A percentile compares a stretch with the other conserved stretches of the same genome.
Evolutionary conservation across 2,797 vertebrate genomes (phyloP).

Genomic region (Fistularia tabacaria): DNA sequence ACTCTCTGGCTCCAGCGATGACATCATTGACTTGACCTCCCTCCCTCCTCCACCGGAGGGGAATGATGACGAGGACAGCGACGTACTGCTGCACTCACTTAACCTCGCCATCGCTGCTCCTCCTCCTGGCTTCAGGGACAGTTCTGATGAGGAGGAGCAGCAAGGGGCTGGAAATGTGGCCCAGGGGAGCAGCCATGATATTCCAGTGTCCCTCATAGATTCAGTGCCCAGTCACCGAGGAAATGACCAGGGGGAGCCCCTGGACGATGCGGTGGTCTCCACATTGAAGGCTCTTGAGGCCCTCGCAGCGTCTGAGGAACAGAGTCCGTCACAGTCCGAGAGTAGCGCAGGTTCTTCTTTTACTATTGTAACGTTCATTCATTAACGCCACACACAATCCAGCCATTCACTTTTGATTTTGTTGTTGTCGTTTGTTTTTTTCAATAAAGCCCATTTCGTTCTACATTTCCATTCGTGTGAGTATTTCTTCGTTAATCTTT

Average conservation of each 20-base stretch:
- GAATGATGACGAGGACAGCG: slow-evolving; percentile 88
- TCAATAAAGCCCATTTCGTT: slow-evolving; percentile 75
- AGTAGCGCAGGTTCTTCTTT: slow-evolving; percentile 99
- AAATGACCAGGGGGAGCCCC: slow-evolving; percentile 79
- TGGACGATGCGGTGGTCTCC: slow-evolving; percentile 87
- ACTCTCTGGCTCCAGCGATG: slow-evolving; percentile 93
- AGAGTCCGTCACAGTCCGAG: slow-evolving; percentile 83
- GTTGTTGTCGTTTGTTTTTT: slow-evolving; percentile 65
- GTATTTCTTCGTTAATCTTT: slow-evolving; percentile 65
- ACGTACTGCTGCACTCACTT: slow-evolving; percentile 91
- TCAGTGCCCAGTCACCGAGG: slow-evolving; percentile 85
- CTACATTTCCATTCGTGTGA: slow-evolving; percentile 70
- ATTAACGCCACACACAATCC: slow-evolving; percentile 80
- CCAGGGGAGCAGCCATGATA: slow-evolving; percentile 76
- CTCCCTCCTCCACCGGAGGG: slow-evolving; percentile 94
- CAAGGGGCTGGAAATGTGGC: slow-evolving; percentile 61
- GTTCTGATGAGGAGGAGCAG: slow-evolving; percentile 96
- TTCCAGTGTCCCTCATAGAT: slow-evolving; percentile 97
- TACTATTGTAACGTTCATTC: slow-evolving; percentile 97
- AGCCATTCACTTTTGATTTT: slow-evolving; percentile 77
- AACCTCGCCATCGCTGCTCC: slow-evolving; percentile 98
- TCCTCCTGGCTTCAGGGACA: slow-evolving; percentile 97
- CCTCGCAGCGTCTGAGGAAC: slow-evolving; percentile 93
- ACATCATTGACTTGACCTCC: slow-evolving; percentile 97
- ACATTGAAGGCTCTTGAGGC: slow-evolving; percentile 92